phyloP scores from a whole-genome alignment of 2,113 vertebrate genomes.

The Chloropsis hardwickii region DNA sequence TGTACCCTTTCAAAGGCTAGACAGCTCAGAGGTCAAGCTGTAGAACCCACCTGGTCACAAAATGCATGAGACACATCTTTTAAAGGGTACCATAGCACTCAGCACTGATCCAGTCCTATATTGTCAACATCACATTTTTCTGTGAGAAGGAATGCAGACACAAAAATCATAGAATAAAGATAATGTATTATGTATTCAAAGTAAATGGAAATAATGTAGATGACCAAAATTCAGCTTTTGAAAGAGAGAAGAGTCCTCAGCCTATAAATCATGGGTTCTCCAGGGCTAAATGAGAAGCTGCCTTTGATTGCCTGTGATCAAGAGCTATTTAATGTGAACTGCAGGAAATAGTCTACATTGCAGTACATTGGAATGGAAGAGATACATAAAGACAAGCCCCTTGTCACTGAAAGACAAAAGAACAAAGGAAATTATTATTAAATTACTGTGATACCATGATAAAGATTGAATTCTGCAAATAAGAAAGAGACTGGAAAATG shows the following conservation, averaged over 20 bases:
- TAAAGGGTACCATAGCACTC: not conserved
- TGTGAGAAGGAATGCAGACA: not conserved
- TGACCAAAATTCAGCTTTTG: not conserved
- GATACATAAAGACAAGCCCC: not conserved
- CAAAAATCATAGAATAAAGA: not conserved
- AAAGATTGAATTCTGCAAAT: conserved; percentile 13
- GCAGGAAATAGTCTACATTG: not conserved
- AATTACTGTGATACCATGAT: not conserved
- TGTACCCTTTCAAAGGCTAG: not conserved
- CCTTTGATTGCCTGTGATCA: not conserved
- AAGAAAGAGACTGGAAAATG: not conserved
- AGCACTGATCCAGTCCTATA: not conserved
- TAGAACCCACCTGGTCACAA: not conserved
- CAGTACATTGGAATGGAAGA: not conserved
- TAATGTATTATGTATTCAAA: not conserved
- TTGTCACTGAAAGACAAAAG: conserved; percentile 1
- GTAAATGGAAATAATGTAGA: not conserved
- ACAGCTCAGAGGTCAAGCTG: not conserved
- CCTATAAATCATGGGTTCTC: not conserved
- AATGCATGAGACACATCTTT: not conserved
- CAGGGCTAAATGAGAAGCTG: not conserved
- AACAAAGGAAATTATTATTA: conserved; percentile 3
- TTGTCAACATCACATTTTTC: not conserved
- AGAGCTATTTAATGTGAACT: not conserved
- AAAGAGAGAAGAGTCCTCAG: not conserved